Evolutionary conservation across 2,888 invertebrate genomes (phyloP), one percentile per base, ranked within the genome.

Genomic region (Ormyrus rosae): DNA sequence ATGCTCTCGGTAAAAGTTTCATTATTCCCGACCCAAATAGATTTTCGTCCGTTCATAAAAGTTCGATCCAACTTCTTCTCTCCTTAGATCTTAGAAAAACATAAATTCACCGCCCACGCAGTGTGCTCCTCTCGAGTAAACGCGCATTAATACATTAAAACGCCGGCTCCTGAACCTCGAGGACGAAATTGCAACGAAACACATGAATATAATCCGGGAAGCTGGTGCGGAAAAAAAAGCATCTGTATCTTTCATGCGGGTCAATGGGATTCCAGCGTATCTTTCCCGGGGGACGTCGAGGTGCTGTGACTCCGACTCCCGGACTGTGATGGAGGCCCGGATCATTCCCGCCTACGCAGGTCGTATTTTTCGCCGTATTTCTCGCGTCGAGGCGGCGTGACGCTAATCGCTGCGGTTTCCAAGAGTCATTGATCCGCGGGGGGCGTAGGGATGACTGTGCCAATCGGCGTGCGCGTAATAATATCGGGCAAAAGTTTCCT

Each of bases 201-300:
- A 46, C 73, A 65, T 74, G 19, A 55, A 73, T 56, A 10, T 8
- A 0, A 9, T 19, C 6, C 11, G 6, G 9, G 19, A 56, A 13
- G 8, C 19, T 19, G 19, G 19, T 0, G 13, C 13, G 13, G 13
- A 13, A 13, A 13, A 50, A 72, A 63, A 55, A 65, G 64, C 65
- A 58, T 74, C 65, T 64, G 64, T 56, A 56, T 74, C 65, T 74
- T 74, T 74, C 56, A 65, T 65, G 34, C 56, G 63, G 53, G 63
- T 63, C 53, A 72, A 63, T 53, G 53, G 63, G 46, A 64, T 64
- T 64, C 72, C 63, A 6, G 19, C 48, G 1, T 64, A 46, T 60
- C 60, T 8, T 19, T 34, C 60, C 8, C 60, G 19, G 0, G 19
- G 19, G 19, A 19, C 19, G 19, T 19, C 19, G 19, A 19, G 19